Evolutionary conservation across 2,888 invertebrate genomes (phyloP), one percentile per base, ranked within the genome.

Genomic region (Cheilosia urbana): DNA sequence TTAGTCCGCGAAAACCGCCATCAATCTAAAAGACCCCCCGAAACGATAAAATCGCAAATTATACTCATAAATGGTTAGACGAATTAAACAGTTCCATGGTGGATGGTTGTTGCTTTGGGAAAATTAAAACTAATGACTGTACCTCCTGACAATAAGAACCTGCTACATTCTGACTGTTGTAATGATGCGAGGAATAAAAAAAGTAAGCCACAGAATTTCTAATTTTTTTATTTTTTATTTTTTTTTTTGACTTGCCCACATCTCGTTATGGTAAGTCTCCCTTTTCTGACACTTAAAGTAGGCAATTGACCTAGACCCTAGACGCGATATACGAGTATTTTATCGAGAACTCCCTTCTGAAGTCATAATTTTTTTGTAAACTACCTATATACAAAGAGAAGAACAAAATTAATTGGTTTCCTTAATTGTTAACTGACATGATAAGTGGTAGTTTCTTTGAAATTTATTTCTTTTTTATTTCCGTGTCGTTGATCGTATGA

Each of bases 371-470:
- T 47, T 27, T 45, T 47, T 9, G 7, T 47, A 13, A 37, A 37
- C 21, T 21, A 21, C 5, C 3, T 13, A 47, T 27, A 19, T 57
- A 51, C 42, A 47, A 57, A 77, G 58, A 30, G 19, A 13, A 45
- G 21, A 69, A 68, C 34, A 63, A 62, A 68, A 63, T 37, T 53
- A 73, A 73, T 78, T 58, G 77, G 42, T 68, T 83, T 72, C 62
- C 62, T 57, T 63, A 83, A 73, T 77, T 77, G 72, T 72, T 55
- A 57, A 42, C 72, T 34, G 62, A 62, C 77, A 72, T 63, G 78
- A 63, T 62, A 73, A 83, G 83, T 63, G 72, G 77, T 45, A 51
- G 34, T 77, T 66, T 72, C 58, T 51, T 47, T 40, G 17, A 42
- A 55, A 57, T 53, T 47, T 24, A 57, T 63, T 63, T 55, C 13